A percentile compares a stretch with the other conserved stretches of the same genome.
Conservation (phyloP, 2,113 vertebrate genomes). For the Hippocampus barbouri region DNA sequence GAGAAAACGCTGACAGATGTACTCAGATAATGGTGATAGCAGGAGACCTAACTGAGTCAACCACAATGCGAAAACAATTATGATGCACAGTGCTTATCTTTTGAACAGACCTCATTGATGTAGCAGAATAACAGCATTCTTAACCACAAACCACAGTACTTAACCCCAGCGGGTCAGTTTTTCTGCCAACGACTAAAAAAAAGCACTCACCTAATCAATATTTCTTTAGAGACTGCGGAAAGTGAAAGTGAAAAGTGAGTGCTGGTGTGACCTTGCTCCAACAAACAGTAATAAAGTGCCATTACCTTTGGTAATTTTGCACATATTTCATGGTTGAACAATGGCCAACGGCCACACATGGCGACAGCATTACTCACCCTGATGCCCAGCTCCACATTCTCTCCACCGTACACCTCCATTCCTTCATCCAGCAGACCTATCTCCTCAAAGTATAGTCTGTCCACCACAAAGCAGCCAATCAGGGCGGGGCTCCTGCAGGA, state of each 20-base stretch:
- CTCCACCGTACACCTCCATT: constrained; percentile 97
- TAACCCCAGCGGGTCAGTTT: not conserved
- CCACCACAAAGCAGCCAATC: constrained; percentile 98
- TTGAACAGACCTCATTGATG: not conserved
- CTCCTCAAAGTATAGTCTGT: constrained; percentile 94
- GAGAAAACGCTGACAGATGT: not conserved
- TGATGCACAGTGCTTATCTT: not conserved
- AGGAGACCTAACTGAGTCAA: not conserved
- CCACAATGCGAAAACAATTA: not conserved
- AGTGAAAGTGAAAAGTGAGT: constrained; percentile 2
- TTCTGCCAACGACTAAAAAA: not conserved
- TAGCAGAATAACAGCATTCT: not conserved
- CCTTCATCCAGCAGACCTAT: constrained; percentile 96
- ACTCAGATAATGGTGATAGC: not conserved
- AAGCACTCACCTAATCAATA: constrained; percentile 1
- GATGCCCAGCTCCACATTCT: constrained; percentile 95
- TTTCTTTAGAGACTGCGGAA: constrained; percentile 4
- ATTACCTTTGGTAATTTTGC: constrained; percentile 55
- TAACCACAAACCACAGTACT: not conserved
- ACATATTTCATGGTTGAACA: constrained; percentile 53
- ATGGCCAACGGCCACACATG: constrained; percentile 19
- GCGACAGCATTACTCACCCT: constrained; percentile 80
- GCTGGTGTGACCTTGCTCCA: constrained; percentile 25
- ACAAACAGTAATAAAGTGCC: constrained; percentile 41
- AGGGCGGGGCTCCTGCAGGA: constrained; percentile 88